A percentile compares a stretch with the other conserved stretches of the same genome.
phyloP scores from a whole-genome alignment of 2,113 vertebrate genomes.

The Cavia porcellus region DNA sequence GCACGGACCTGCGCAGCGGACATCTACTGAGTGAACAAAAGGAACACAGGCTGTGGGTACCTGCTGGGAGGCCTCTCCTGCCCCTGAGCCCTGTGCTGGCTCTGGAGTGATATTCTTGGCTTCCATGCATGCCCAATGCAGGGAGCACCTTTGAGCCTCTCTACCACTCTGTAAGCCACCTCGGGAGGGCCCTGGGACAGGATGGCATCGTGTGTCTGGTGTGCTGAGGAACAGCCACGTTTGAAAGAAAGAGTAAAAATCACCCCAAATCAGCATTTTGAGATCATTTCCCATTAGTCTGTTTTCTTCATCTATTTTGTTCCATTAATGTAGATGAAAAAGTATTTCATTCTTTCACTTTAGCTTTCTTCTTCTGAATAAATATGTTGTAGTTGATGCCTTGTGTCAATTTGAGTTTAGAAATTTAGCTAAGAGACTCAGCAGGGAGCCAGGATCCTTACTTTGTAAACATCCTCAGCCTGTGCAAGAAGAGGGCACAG shows the following conservation, averaged over 20 bases:
- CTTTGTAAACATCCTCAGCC: too few relatives aligned
- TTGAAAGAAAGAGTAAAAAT: neutral
- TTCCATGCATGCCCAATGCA: neutral
- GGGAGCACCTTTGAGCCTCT: neutral
- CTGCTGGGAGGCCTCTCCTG: neutral
- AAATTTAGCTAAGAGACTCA: too few relatives aligned
- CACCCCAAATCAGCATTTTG: neutral
- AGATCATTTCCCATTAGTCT: neutral
- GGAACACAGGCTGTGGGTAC: neutral
- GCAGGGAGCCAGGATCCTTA: too few relatives aligned
- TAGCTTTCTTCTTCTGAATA: neutral
- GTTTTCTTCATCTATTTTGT: neutral
- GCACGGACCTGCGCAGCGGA: too few relatives aligned
- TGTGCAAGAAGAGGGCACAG: too few relatives aligned
- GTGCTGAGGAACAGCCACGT: neutral
- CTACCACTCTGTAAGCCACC: neutral
- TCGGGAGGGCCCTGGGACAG: neutral
- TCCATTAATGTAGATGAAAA: neutral
- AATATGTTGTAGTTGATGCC: too few relatives aligned
- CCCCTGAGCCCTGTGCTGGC: neutral
- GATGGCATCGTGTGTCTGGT: too few relatives aligned
- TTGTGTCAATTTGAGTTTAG: too few relatives aligned
- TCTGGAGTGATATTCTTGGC: neutral
- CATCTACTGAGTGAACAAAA: neutral
- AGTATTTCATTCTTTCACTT: neutral